Conservation (phyloP, 2,888 invertebrate genomes). For the Metallyticus violacea region DNA sequence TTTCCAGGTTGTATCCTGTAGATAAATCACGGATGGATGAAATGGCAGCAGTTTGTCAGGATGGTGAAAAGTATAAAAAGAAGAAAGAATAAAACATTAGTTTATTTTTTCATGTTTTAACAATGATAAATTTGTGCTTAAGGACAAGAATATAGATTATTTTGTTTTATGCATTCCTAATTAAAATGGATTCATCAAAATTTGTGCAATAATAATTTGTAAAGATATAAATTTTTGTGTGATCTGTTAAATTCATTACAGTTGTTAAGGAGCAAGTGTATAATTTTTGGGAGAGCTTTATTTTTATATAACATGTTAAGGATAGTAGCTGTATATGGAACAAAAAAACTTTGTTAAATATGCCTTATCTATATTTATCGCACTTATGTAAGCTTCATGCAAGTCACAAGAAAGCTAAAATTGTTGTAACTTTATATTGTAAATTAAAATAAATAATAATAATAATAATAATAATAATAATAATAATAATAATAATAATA, state of each 20-base stretch:
- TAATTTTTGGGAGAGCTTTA: neutral
- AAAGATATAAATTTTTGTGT: neutral
- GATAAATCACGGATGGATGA: slow-evolving; percentile 79
- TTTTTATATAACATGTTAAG: neutral
- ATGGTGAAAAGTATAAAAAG: slow-evolving; percentile 19
- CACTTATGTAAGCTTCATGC: neutral
- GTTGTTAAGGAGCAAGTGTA: neutral
- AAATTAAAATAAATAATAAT: no score
- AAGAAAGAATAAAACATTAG: neutral
- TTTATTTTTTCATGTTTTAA: neutral
- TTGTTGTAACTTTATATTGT: neutral
- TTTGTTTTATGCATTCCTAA: neutral
- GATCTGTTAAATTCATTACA: neutral
- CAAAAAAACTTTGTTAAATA: neutral
- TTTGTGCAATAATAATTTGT: neutral
- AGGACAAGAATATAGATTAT: neutral
- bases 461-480: no score
- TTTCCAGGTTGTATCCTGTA: slow-evolving; percentile 83
- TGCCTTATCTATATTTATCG: neutral
- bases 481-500: no score
- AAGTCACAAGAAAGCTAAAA: neutral
- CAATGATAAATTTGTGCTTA: neutral
- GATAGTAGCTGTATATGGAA: neutral
- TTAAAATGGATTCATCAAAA: neutral
- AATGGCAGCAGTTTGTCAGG: neutral